Base-by-base conservation (phyloP, 2,888 invertebrate genomes). In the Lithodes maja region DNA sequence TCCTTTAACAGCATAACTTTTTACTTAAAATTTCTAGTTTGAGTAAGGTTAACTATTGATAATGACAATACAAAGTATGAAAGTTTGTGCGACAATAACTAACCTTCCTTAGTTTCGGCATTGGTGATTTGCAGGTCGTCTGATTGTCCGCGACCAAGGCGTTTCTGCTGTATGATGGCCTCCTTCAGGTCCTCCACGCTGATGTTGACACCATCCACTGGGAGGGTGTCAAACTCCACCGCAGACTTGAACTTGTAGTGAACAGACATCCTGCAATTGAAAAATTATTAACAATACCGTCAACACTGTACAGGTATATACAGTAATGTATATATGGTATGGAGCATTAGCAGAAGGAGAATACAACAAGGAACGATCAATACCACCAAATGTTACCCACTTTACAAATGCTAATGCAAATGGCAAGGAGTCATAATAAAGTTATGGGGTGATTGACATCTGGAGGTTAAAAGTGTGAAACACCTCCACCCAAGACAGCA, bases 231-330 rank as follows among this genome's bases (percentile, higher is more conserved):
- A 95, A 97, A 98, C 94, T 99, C 98, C 93, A 98, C 95, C 91
- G 98, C 97, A 93, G 98, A 98, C 95, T 99, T 99, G 94, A 99
- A 99, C 94, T 99, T 99, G 95, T 99, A 99, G 94, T 99, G 99
- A 92, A 99, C 98, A 93, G 98, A 99, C 97, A 98, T 98, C 86
- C 83, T 93, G 53, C 7, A 61, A 81, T 49, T 33, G 33, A 33
- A 33, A 33, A 33, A 33, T 33, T 33, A 33, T 33, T 33, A 33
- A 33, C 33, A 33, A 33, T 33, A 33, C 33, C 33, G 33, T 33
- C 33, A 33, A 33, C 33, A 33, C 33, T 33, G 33, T 33, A 33
- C 33, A 33, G 33, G 0, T 33, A 33, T 33, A 33, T 33, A n/a
- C n/a, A n/a, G n/a, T n/a, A 33, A 33, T 33, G 33, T 33, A 33